Percentiles rank a stretch among this genome's conserved stretches.
Evolutionary conservation across 1,140 invertebrate species (phyloP).

Genomic region (Apis laboriosa): DNA sequence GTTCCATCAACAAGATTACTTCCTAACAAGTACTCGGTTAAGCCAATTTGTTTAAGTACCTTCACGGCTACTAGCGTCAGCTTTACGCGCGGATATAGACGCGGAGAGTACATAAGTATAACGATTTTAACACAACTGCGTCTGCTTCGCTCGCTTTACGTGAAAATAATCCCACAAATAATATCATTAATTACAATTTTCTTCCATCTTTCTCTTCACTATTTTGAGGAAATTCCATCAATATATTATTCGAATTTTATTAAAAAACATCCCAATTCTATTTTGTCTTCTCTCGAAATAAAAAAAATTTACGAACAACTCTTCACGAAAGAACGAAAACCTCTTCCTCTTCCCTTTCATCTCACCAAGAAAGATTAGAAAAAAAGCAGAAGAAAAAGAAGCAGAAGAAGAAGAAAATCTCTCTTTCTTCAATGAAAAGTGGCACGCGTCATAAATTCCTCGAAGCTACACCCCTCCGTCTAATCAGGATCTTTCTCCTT

Average conservation of each 20-base stretch:
- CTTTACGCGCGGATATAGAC: background rate
- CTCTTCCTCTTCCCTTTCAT: too few relatives aligned
- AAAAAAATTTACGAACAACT: too few relatives aligned
- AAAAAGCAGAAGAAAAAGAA: too few relatives aligned
- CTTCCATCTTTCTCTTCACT: too few relatives aligned
- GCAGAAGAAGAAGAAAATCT: too few relatives aligned
- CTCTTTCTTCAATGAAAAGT: too few relatives aligned
- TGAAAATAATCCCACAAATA: background rate
- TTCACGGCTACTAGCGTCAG: conserved; percentile 20
- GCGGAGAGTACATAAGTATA: background rate
- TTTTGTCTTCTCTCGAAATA: too few relatives aligned
- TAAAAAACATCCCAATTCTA: background rate
- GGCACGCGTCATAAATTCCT: background rate
- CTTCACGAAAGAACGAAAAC: too few relatives aligned
- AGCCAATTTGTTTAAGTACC: conserved; percentile 31
- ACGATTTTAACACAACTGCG: background rate
- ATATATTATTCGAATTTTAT: background rate
- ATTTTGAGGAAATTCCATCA: too few relatives aligned
- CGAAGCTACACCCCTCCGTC: background rate
- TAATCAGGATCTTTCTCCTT: background rate
- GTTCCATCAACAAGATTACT: conserved; percentile 33
- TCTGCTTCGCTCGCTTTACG: background rate
- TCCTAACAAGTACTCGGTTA: conserved; percentile 28
- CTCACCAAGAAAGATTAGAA: too few relatives aligned
- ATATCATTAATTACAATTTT: too few relatives aligned